Base-by-base conservation (phyloP, 2,888 invertebrate genomes). In the Epiblema foenella region DNA sequence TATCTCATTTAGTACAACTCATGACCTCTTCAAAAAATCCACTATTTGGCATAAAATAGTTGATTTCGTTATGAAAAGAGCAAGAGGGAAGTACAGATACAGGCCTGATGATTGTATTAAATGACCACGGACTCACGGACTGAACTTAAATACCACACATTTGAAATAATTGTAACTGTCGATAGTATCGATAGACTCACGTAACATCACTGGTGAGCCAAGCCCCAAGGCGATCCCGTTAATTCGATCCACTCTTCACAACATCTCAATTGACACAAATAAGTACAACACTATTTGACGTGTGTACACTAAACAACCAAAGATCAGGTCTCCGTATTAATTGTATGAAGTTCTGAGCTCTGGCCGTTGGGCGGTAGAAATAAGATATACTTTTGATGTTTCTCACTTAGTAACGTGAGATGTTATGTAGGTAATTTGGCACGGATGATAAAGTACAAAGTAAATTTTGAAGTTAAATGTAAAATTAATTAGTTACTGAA, bases 201-300 rank as follows among this genome's bases (percentile, higher is more conserved):
- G 18, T 67, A 65, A 37, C 85, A 78, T 73, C 83, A 79, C 85
- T 83, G 79, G 37, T 59, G 17, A 33, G 74, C 71, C 75, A 76
- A 73, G 69, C 39, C 52, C 73, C 54, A n/a, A n/a, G 76, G 54
- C 70, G 75, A 77, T 81, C 78, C 84, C 81, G 85, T 85, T 86
- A 84, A 86, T 84, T 81, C 80, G 76, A 80, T 81, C 80, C 81
- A 77, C 78, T 79, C 77, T 81, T 76, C 77, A 78, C 76, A 81
- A 79, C 78, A 76, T 80, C 79, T 80, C 81, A 81, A 81, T 81
- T 80, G 81, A 83, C 81, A 76, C 72, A 72, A 71, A 71, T 60
- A 71, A 57, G 71, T 49, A 71, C 74, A 76, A 75, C 79, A 76
- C 66, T 77, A 76, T 81, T 77, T 78, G 83, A 73, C 73, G 70